Base-by-base conservation (phyloP, 2,888 invertebrate genomes). In the Dicyrtomina minuta region DNA sequence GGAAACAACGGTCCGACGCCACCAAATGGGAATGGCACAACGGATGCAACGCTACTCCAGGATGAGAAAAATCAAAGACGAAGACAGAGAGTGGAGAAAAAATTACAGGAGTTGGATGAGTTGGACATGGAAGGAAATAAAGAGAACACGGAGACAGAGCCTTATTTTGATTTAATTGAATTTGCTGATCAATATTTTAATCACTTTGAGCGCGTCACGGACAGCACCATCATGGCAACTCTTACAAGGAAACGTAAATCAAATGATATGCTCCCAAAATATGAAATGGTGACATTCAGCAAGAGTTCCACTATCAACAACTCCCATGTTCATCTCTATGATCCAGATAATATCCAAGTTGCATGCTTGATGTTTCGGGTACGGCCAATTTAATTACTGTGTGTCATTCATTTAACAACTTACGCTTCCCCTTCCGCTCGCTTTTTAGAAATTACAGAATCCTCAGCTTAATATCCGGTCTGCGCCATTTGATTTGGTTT, bases 111-210 rank as follows among this genome's bases (percentile, higher is more conserved):
- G 82, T 85, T 93, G 81, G 90, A 90, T 77, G 88, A 80, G 79
- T 84, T 86, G 70, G 84, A 86, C 68, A 84, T 84, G 70, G 82
- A 83, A 71, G 84, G 84, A 55, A 82, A 80, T 5, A 83, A 85
- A 15, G 80, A 80, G 43, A 80, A 80, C 33, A 83, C 86, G 22
- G 87, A 88, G 60, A 88, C 88, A 76, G 80, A 80, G 66, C 82
- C 85, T 6, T 86, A 88, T 78, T 91, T 90, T 80, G 93, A 95
- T 80, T 90, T 96, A 81, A 84, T 92, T 0, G 94, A 96, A 80
- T 96, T 93, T 83, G 96, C 96, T n/a, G 92, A 94, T 80, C 88
- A 90, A 73, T 92, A 91, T 83, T 96, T 93, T 83, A 96, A 96
- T 81, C 88, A 89, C 66, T 96, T 96, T 79, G 92, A 92, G 75